phyloP scores from a whole-genome alignment of 2,797 vertebrate genomes.

The Argya squamiceps region DNA sequence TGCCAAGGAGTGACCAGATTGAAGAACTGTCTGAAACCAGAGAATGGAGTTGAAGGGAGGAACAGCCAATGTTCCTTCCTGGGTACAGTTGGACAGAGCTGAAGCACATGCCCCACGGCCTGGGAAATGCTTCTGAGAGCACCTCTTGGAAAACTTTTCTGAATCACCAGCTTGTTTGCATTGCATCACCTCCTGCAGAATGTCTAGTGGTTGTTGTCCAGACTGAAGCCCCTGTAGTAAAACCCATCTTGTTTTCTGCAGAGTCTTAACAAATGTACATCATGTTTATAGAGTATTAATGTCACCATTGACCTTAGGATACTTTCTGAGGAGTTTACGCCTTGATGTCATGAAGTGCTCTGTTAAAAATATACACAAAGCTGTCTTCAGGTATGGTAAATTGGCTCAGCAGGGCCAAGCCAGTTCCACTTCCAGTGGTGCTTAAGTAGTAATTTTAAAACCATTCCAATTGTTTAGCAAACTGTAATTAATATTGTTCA shows the following conservation, averaged over 20 bases:
- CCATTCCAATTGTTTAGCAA: neutral
- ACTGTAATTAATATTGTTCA: neutral
- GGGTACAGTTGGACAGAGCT: neutral
- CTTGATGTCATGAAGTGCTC: neutral
- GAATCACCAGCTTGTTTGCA: neutral
- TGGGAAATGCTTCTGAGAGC: neutral
- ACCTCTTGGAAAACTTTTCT: neutral
- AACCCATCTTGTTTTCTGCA: neutral
- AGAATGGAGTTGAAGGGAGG: neutral
- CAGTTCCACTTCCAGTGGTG: neutral
- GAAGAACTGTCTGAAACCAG: neutral
- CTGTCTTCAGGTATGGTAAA: neutral
- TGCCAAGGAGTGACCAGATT: too few species aligned
- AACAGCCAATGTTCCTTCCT: neutral
- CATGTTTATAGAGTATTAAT: neutral
- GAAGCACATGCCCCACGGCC: neutral
- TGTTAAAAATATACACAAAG: neutral
- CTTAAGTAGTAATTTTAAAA: neutral
- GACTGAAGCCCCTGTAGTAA: neutral
- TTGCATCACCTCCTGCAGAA: neutral
- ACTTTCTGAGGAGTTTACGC: neutral
- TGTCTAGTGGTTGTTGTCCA: neutral
- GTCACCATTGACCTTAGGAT: neutral
- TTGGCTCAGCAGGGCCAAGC: neutral
- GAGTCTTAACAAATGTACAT: neutral